phyloP scores from a whole-genome alignment of 2,888 invertebrate genomes.

The Polietes domitor region DNA sequence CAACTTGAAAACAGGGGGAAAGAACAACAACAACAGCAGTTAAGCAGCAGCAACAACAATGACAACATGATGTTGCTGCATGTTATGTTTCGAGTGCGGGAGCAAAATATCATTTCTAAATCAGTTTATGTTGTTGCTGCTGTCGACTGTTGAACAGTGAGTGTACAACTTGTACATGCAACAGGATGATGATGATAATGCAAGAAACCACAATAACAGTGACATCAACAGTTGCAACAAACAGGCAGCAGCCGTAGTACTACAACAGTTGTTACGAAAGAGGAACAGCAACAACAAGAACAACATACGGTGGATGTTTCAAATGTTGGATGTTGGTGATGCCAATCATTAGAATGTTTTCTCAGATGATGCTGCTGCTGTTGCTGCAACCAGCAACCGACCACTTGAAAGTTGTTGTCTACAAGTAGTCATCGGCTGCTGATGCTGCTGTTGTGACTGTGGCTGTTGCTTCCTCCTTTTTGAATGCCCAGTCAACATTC shows the following conservation, averaged over 20 bases:
- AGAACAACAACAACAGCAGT: not conserved
- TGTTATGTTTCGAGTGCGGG: constrained; percentile 66
- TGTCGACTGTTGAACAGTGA: constrained; percentile 11
- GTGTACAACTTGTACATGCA: not conserved
- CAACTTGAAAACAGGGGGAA: not conserved
- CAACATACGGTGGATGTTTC: not conserved
- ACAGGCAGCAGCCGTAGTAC: not conserved
- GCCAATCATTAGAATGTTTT: constrained; percentile 69
- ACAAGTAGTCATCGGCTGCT: not conserved
- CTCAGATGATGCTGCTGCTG: not conserved
- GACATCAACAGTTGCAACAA: constrained; percentile 38
- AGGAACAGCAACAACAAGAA: constrained; percentile 28
- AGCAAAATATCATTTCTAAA: constrained; percentile 69
- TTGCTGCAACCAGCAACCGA: constrained; percentile 41
- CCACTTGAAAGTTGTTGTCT: constrained; percentile 42
- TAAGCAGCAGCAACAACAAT: constrained; percentile 43
- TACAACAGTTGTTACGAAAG: constrained; percentile 29
- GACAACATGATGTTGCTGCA: constrained; percentile 34
- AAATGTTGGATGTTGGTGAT: constrained; percentile 68
- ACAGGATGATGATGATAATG: constrained; percentile 47
- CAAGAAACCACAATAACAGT: constrained; percentile 44
- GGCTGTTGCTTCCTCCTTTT: constrained; percentile 17
- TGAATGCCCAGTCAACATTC: constrained; percentile 47
- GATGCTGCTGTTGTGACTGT: not conserved
- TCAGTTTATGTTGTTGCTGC: constrained; percentile 64